Evolutionary conservation across 2,797 vertebrate species (phyloP), one percentile per base, ranked within the genome.

Genomic region (Phoebastria nigripes): DNA sequence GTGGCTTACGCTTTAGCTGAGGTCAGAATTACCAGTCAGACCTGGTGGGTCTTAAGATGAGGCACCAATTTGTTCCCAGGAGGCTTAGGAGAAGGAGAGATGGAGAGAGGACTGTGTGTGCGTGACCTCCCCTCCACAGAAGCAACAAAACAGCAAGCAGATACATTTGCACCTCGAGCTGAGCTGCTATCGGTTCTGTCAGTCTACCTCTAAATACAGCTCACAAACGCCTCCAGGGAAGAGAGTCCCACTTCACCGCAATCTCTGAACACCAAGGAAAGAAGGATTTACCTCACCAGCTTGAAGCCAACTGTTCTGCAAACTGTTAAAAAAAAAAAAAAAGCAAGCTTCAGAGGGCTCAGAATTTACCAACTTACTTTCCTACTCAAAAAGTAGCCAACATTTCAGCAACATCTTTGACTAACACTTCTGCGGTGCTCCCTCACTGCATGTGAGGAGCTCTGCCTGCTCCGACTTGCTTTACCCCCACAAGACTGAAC

Each of bases 361-460:
- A 39, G 37, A 90, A 74, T 31, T 39, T 33, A 55, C 11, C 1
- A 58, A 20, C 8, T 69, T 28, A 19, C 9, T 26, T 65, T 35
- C 11, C 15, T 28, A 22, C 13, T 42, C 56, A 65, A 86, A 49
- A 63, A 71, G 10, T 3, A 61, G 13, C 2, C 28, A 63, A n/a
- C 5, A 3, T 42, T 44, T 71, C 31, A 76, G 74, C 46, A 56
- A 15, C 10, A 39, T 37, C 28, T 66, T 25, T 8, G 22, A 69
- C 25, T 2, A 2, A 77, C 15, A 3, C 5, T 46, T 29, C 28
- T 31, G 33, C 3, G 1, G 33, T 4, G 59, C 49, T 88, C 35
- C 62, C 52, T 39, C 17, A 1, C 42, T 9, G 52, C 31, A 52
- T 0, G 0, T 0, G 0, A 73, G 16, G 13, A 59, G 29, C 39